phyloP scores from a whole-genome alignment of 2,797 vertebrate species.

The Taeniopygia guttata region DNA sequence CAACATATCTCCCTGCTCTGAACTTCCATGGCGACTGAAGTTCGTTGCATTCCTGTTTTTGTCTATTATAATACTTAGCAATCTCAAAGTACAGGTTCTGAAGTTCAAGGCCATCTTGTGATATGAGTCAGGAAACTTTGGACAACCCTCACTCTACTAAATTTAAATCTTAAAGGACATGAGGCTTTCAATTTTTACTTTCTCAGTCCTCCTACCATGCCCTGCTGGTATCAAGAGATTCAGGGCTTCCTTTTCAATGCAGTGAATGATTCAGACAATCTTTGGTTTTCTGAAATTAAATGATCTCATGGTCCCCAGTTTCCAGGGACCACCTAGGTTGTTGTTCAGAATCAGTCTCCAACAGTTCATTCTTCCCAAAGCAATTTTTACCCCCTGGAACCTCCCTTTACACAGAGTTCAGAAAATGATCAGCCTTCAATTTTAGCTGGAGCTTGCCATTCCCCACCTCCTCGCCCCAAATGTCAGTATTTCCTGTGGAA shows the following conservation, averaged over 20 bases:
- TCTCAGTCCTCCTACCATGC: background rate
- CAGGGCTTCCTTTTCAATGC: background rate
- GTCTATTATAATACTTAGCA: background rate
- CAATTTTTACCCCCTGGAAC: background rate
- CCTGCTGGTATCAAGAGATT: background rate
- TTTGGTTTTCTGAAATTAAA: constrained; percentile 26
- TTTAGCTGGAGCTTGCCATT: background rate
- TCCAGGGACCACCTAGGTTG: constrained; percentile 35
- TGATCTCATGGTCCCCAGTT: constrained; percentile 25
- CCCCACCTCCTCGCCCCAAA: background rate
- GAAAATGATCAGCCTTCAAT: background rate
- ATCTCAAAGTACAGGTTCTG: background rate
- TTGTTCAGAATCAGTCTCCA: background rate
- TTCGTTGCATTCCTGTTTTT: background rate
- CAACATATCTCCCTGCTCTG: background rate
- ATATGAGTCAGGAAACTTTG: background rate
- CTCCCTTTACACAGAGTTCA: background rate
- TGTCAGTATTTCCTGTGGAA: constrained; percentile 21
- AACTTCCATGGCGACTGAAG: background rate
- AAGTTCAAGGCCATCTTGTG: background rate
- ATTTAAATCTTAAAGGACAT: background rate
- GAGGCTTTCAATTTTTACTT: background rate
- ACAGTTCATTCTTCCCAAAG: background rate
- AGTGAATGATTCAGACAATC: background rate
- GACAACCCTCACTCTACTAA: background rate